These are phyloP conservation scores for Drosophila sordidula DNA, from an alignment of 2,888 invertebrate species.

Conservation along the genomic window DNA sequence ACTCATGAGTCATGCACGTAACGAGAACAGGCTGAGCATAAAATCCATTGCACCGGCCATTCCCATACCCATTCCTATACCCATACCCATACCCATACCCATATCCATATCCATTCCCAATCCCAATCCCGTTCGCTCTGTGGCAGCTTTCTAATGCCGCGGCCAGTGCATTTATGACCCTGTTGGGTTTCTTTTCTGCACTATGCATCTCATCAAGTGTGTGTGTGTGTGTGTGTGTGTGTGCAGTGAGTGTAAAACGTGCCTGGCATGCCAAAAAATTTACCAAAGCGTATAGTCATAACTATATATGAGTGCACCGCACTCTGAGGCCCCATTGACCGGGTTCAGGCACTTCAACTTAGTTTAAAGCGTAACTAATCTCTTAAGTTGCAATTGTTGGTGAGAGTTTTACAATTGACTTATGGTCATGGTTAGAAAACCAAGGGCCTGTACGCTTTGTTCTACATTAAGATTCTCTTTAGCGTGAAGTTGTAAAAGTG, in stretches of 20 bases:
- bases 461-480: conserved; percentile 27
- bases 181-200: conserved; percentile 63
- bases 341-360: conserved; percentile 37
- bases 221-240: conserved; percentile 7
- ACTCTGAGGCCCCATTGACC: conserved; percentile 31
- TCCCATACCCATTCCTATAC: conserved; percentile 2
- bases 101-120: conserved; percentile 14
- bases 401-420: conserved; percentile 55
- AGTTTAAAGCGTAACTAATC: conserved; percentile 50
- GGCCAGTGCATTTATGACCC: conserved; percentile 62
- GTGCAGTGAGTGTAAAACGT: conserved; percentile 62
- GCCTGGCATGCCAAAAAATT: conserved; percentile 73
- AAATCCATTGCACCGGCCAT: conserved; percentile 42
- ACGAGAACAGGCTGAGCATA: conserved; percentile 67
- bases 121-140: conserved; percentile 24
- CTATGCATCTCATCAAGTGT: conserved; percentile 65
- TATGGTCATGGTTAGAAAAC: conserved; percentile 15
- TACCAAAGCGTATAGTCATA: conserved; percentile 46
- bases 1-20: conserved; percentile 44
- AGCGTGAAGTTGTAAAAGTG: conserved; percentile 9
- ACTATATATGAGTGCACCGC: conserved; percentile 42
- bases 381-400: conserved; percentile 45
- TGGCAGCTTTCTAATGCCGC: conserved; percentile 58
- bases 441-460: conserved; percentile 29
- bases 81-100: conserved; percentile 1